These are phyloP conservation scores for Hydropsyche betteni DNA, from an alignment of 2,888 invertebrate genomes.

Conservation along the genomic window DNA sequence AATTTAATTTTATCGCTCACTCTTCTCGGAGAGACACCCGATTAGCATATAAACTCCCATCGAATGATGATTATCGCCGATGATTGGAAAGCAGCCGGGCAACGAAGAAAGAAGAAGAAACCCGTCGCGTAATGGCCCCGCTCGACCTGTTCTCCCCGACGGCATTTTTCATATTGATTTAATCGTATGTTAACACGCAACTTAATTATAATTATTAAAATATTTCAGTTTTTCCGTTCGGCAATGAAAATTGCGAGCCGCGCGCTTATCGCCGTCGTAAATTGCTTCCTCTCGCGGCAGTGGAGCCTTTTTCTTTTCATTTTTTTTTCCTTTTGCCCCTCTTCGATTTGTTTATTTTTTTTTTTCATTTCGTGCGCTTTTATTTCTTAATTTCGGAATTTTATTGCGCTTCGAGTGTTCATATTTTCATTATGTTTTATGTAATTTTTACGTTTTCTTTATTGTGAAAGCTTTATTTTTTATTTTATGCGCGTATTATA, in stretches of 20 bases:
- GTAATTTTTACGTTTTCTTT: no score
- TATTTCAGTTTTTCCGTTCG: slow-evolving; percentile 25
- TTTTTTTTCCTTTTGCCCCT: not conserved
- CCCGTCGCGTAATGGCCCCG: slow-evolving; percentile 16
- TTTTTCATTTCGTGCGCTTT: not conserved
- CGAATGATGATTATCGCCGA: slow-evolving; percentile 13
- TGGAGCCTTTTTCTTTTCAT: not conserved
- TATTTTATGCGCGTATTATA: no score
- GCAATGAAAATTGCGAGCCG: slow-evolving; percentile 8
- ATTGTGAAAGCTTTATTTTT: no score
- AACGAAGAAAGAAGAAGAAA: not conserved
- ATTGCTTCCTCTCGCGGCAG: slow-evolving; percentile 4
- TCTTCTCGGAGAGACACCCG: not conserved
- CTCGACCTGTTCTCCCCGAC: slow-evolving; percentile 23
- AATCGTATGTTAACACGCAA: slow-evolving; percentile 38
- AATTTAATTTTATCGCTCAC: slow-evolving; percentile 26
- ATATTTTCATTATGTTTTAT: not conserved
- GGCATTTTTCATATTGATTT: slow-evolving; percentile 35
- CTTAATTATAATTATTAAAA: slow-evolving; percentile 36
- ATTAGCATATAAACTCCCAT: slow-evolving; percentile 28
- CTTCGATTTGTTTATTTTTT: not conserved
- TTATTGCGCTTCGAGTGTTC: not conserved
- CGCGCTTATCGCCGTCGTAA: slow-evolving; percentile 1
- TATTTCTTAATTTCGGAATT: not conserved
- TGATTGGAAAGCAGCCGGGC: slow-evolving; percentile 14